Base-by-base conservation (phyloP, 2,888 invertebrate species). In the Meiosimyza platycephala region DNA sequence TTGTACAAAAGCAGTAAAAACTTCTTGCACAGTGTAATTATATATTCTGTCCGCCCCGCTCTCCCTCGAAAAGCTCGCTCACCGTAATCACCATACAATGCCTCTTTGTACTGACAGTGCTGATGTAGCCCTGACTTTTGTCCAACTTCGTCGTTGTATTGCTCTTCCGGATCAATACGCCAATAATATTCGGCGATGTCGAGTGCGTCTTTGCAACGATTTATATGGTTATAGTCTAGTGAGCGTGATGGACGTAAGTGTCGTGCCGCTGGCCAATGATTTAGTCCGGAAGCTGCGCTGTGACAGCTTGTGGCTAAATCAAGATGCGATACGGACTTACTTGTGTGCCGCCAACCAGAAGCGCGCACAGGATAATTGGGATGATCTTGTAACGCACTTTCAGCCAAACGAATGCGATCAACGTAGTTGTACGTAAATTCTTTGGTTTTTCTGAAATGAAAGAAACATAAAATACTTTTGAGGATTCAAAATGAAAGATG, bases 271-370 rank as follows among this genome's bases (percentile, higher is more conserved):
- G 84, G 80, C 84, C 84, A 84, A 63, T 85, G 84, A 84, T 82
- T 83, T 85, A 82, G 75, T 79, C 79, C 77, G 74, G 82, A 79
- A 82, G 82, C 79, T 81, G 85, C 78, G 72, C 83, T 79, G 69
- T 81, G 82, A 77, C 84, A 84, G 83, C 84, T 85, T 79, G 88
- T 87, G 86, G 88, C 89, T 85, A 89, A 88, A 88, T 89, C 89
- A 85, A 89, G 88, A 87, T 89, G 89, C 82, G 88, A 86, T 65
- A 87, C 80, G 80, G 85, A 88, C 80, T 84, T 87, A 76, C 82
- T 74, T 13, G 75, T 79, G 79, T 85, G 88, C 77, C 85, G 86
- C 88, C 85, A 88, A 79, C 88, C 88, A 80, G 85, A 85, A 75
- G 85, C 85, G 33, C 86, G 82, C 70, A 80, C 78, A 72, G 80